phyloP scores from a whole-genome alignment of 2,888 invertebrate species.

The Hermaeophaga mercurialis region DNA sequence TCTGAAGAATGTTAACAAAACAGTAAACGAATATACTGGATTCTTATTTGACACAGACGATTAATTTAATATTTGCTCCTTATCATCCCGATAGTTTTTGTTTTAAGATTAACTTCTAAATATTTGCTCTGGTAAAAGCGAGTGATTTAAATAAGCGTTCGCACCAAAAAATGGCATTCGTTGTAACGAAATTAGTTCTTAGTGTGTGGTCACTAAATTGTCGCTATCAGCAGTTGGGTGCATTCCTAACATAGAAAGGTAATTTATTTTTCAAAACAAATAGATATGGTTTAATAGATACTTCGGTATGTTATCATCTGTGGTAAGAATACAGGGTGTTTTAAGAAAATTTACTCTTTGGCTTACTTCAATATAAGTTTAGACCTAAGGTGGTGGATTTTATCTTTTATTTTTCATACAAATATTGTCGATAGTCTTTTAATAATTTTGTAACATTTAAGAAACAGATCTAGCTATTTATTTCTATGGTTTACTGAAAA shows the following conservation, averaged over 20 bases:
- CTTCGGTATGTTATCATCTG: background rate
- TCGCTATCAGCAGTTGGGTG: background rate
- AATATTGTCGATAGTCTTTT: too few relatives aligned
- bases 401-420: too few relatives aligned
- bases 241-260: background rate
- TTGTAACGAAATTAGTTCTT: conserved; percentile 6
- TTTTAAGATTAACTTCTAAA: background rate
- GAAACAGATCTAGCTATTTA: too few relatives aligned
- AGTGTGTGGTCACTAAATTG: conserved; percentile 8
- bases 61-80: too few relatives aligned
- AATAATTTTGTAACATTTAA: too few relatives aligned
- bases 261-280: conserved; percentile 3
- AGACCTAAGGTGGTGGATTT: too few relatives aligned
- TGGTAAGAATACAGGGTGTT: too few relatives aligned
- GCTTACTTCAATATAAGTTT: too few relatives aligned
- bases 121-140: conserved; percentile 16
- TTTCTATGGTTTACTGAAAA: too few relatives aligned
- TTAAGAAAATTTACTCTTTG: too few relatives aligned
- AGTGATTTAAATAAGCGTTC: conserved; percentile 26
- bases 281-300: background rate
- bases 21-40: background rate
- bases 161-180: conserved; percentile 18
- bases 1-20: background rate
- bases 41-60: conserved; percentile 10
- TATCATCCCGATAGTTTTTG: conserved; percentile 18